Base-by-base conservation (phyloP, 2,888 invertebrate species). In the Pelosia muscerda region DNA sequence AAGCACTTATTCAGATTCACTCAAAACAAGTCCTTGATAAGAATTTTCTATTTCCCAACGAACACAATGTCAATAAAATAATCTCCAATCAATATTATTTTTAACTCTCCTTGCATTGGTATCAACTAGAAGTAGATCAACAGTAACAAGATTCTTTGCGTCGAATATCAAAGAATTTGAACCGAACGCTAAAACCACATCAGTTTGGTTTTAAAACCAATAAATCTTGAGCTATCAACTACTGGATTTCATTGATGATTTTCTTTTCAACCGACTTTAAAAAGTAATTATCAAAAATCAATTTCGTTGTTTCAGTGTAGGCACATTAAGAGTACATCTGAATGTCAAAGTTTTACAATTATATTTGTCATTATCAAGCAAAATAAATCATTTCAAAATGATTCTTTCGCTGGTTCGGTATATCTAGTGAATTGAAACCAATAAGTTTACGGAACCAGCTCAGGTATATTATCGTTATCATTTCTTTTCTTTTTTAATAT, bases 81-180 rank as follows among this genome's bases (percentile, higher is more conserved):
- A 56, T 54, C 19, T 23, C 38, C 38, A 25, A 19, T 34, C 10
- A 55, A 63, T 63, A 56, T 15, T 63, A 55, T 56, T 59, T n/a
- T 38, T 34, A 23, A n/a, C 19, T 63, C 25, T 34, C 38, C 38
- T 38, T 22, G 54, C 49, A 38, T 38, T n/a, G 38, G n/a, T n/a
- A 15, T 13, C 6, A 31, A 6, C 23, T 31, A 6, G 22, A 63
- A 25, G 34, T 19, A 31, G 54, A 23, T 56, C 25, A 25, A 55
- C 34, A 38, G 53, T 66, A 69, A 65, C 28, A 68, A 49, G 34
- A 72, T 19, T 78, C 79, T 68, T 71, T 77, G 66, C 71, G 66
- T 79, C 65, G 56, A n/a, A 78, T 75, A 71, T 78, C 78, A 79
- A 79, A 78, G 65, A 26, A 58, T 15, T 54, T 34, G n/a, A 10